Conservation (phyloP, 2,797 vertebrate genomes). For the Chelon labrosus region DNA sequence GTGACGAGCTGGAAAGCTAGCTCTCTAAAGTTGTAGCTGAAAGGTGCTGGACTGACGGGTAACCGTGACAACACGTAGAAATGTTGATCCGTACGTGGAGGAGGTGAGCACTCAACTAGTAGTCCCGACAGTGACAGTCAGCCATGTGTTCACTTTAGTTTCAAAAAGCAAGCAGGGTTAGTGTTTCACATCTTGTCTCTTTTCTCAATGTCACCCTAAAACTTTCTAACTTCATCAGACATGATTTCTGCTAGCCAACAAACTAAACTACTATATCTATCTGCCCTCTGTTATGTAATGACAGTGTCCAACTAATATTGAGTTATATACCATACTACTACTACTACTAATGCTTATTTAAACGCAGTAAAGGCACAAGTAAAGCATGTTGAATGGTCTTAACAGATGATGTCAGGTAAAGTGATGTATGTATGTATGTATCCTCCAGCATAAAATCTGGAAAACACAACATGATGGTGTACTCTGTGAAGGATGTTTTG, state of each 20-base stretch:
- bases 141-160: not conserved
- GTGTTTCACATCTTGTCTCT: not conserved
- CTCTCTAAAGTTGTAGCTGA: not conserved
- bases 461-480: not conserved
- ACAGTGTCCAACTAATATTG: not conserved
- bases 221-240: not conserved
- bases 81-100: not conserved
- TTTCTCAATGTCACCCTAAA: not conserved
- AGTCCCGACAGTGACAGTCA: not conserved
- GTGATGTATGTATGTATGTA: no score
- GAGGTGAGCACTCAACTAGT: not conserved
- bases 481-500: not conserved
- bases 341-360: no score
- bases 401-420: no score
- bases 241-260: not conserved
- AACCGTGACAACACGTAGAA: slow-evolving; percentile 20
- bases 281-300: not conserved
- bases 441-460: not conserved
- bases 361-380: not conserved
- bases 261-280: no score
- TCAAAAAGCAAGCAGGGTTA: not conserved
- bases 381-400: not conserved
- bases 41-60: not conserved
- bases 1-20: no score
- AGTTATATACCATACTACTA: not conserved